A percentile compares a stretch with the other conserved stretches of the same genome.
Evolutionary conservation across 92 coral and sea anemone species (phyloP).

Genomic region (Porites lobata): DNA sequence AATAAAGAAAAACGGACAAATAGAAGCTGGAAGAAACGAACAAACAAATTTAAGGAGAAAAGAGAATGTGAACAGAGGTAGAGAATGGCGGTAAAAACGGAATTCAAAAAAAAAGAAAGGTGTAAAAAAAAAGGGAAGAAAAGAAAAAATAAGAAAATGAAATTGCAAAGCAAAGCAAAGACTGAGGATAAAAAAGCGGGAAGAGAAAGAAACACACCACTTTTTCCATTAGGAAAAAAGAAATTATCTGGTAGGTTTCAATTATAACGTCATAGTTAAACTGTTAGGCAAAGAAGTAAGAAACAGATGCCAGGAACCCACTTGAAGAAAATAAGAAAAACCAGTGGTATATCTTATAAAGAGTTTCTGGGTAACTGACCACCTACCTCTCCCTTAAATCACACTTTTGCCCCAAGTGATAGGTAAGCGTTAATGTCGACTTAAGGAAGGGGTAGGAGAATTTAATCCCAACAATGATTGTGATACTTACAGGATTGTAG

Average conservation of each 20-base stretch:
- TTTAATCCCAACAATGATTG: too few relatives aligned
- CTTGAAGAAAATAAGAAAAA: not conserved
- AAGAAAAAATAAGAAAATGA: not conserved
- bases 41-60: not conserved
- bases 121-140: not conserved
- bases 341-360: too few relatives aligned
- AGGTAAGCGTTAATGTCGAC: too few relatives aligned
- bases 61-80: too few relatives aligned
- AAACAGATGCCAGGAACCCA: not conserved
- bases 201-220: not conserved
- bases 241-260: too few relatives aligned
- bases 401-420: too few relatives aligned
- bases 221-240: not conserved
- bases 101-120: not conserved
- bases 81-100: not conserved
- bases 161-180: not conserved
- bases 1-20: too few relatives aligned
- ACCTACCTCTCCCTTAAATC: too few relatives aligned
- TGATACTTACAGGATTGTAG: constrained; percentile 76
- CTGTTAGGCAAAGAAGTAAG: not conserved
- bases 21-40: not conserved
- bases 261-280: too few relatives aligned
- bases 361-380: too few relatives aligned
- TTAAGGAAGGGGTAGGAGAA: too few relatives aligned
- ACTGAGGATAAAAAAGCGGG: not conserved